Percentiles rank a stretch among this genome's conserved stretches.
Conservation (phyloP, 2,797 vertebrate genomes). For the Pipistrellus nathusii region DNA sequence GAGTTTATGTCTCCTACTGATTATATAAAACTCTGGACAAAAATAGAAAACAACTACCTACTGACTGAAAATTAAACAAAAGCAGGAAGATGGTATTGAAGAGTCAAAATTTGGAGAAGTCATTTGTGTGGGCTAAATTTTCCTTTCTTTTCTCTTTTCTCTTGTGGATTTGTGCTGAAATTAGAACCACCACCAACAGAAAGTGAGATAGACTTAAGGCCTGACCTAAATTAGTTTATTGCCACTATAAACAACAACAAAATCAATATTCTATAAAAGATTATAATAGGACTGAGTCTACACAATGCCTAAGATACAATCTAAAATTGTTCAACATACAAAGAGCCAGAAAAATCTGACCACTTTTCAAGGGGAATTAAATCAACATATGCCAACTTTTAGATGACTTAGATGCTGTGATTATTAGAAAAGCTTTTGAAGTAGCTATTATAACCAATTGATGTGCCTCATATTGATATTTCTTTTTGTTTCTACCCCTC, state of each 20-base stretch:
- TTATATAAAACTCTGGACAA: background rate
- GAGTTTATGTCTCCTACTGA: background rate
- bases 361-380: background rate
- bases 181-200: background rate
- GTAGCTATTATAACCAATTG: background rate
- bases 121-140: background rate
- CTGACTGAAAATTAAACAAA: background rate
- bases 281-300: background rate
- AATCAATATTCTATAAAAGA: background rate
- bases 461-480: too few relatives aligned
- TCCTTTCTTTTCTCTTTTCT: background rate
- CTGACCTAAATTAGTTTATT: background rate
- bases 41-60: background rate
- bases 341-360: background rate
- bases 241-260: background rate
- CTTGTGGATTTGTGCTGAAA: background rate
- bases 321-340: background rate
- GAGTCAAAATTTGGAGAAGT: background rate
- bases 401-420: background rate
- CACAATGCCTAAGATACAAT: background rate
- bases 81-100: background rate
- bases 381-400: background rate
- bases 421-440: constrained; percentile 25
- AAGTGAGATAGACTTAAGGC: background rate
- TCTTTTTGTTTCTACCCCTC: too few relatives aligned